Percentiles rank a stretch among this genome's conserved stretches.
Conservation (phyloP, 2,797 vertebrate genomes). For the Lithobates sylvaticus region DNA sequence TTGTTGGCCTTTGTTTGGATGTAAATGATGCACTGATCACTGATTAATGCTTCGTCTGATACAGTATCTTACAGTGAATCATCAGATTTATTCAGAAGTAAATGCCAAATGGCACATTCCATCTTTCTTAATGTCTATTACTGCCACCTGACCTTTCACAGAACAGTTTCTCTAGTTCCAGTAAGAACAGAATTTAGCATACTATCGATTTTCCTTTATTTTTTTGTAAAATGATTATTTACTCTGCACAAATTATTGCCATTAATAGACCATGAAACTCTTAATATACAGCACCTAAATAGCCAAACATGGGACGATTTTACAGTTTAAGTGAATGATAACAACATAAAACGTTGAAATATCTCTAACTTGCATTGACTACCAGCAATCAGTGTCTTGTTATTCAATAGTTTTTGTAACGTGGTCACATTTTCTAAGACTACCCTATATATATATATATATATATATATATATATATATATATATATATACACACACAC, state of each 20-base stretch:
- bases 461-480: too few species aligned
- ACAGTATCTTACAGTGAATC: conserved; percentile 54
- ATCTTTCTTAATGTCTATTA: conserved; percentile 60
- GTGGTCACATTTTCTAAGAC: too few species aligned
- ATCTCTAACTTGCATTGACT: too few species aligned
- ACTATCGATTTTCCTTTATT: conserved; percentile 23
- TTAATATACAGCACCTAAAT: neutral
- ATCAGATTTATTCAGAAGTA: conserved; percentile 57
- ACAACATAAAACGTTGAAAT: too few species aligned
- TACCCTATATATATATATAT: too few species aligned
- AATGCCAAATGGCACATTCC: conserved; percentile 58
- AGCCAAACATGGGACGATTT: too few species aligned
- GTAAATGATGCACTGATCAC: conserved; percentile 56
- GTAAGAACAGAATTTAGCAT: conserved; percentile 20
- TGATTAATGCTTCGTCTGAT: conserved; percentile 54
- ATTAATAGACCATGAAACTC: neutral
- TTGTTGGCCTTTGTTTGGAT: conserved; percentile 57
- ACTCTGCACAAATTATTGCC: neutral
- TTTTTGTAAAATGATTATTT: neutral
- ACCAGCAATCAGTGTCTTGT: too few species aligned
- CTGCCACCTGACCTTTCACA: conserved; percentile 45
- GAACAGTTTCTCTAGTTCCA: conserved; percentile 32
- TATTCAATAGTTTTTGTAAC: too few species aligned
- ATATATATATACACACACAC: too few species aligned
- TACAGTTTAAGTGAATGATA: too few species aligned